These are phyloP conservation scores for Nyctereutes procyonoides DNA, from an alignment of 2,113 vertebrate genomes.

Conservation along the genomic window DNA sequence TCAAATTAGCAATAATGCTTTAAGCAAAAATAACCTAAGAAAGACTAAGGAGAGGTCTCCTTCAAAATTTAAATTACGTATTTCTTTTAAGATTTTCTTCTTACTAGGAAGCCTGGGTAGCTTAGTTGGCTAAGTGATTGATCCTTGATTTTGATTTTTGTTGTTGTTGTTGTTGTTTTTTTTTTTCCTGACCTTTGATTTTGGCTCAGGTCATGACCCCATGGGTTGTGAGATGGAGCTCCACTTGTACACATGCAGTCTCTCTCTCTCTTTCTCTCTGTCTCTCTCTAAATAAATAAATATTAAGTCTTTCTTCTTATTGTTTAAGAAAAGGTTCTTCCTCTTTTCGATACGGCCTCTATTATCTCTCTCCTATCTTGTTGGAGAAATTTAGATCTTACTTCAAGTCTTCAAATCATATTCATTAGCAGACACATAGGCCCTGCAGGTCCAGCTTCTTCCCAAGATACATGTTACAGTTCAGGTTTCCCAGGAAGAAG, in stretches of 20 bases:
- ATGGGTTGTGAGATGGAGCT: too few relatives aligned
- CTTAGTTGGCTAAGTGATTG: neutral
- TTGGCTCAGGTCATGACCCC: too few relatives aligned
- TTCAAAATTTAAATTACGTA: constrained; percentile 30
- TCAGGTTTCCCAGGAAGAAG: neutral
- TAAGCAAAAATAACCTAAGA: neutral
- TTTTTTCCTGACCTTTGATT: too few relatives aligned
- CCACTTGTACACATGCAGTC: neutral
- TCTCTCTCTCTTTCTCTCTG: neutral
- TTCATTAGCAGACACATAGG: neutral
- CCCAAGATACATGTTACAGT: too few relatives aligned
- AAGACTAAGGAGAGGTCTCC: neutral
- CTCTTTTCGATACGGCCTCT: neutral
- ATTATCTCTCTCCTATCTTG: neutral
- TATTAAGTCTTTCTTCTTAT: neutral
- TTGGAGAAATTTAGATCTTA: neutral
- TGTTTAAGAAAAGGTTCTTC: neutral
- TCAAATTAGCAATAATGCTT: neutral
- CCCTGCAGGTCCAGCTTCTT: neutral
- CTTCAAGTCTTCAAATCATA: neutral
- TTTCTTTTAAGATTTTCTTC: constrained; percentile 8
- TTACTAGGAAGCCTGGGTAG: neutral
- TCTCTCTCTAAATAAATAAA: neutral
- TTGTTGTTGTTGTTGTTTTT: too few relatives aligned
- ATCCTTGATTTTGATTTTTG: neutral